Evolutionary conservation across 2,888 invertebrate genomes (phyloP), one percentile per base, ranked within the genome.

Genomic region (Mellilla xanthometata): DNA sequence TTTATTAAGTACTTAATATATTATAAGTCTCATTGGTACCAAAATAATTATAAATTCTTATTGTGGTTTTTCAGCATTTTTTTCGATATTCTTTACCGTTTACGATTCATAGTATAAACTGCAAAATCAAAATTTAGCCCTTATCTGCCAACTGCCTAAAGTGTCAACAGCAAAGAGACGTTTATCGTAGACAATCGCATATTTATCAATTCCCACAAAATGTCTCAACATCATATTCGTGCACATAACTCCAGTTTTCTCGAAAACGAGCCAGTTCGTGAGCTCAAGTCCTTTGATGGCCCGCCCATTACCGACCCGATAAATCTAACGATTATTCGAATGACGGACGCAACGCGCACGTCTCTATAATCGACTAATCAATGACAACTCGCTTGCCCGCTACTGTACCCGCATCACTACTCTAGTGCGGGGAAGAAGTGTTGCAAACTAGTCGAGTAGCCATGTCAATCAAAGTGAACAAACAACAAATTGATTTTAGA

Each of bases 191-290:
- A 40, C 49, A 50, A 44, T 44, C 41, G 45, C 45, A 50, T 41
- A 40, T 46, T 52, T 43, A 52, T 44, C 46, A 58, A 38, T 55
- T 54, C 49, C 35, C 34, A 53, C 48, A 36, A 54, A 34, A 38
- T 28, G 40, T 24, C 42, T 30, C 43, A 51, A 58, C 55, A 58
- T 52, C 72, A 77, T 69, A 80, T 76, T 81, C 85, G 85, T 81
- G 85, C 77, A 66, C 78, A 72, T 76, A 75, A 63, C 71, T 65
- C 42, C 63, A 60, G 60, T 82, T 85, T 82, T 80, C 86, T 80
- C 75, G 79, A 85, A 86, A 86, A 78, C 68, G 64, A 55, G 60
- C 72, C 74, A 65, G 68, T 74, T 84, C 85, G 85, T 86, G 86
- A 82, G 75, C 66, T 65, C 67, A 70, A 72, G 64, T 68, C 65